Evolutionary conservation across 2,888 invertebrate species (phyloP), one percentile per base, ranked within the genome.

Genomic region (Cephus rjabovi): DNA sequence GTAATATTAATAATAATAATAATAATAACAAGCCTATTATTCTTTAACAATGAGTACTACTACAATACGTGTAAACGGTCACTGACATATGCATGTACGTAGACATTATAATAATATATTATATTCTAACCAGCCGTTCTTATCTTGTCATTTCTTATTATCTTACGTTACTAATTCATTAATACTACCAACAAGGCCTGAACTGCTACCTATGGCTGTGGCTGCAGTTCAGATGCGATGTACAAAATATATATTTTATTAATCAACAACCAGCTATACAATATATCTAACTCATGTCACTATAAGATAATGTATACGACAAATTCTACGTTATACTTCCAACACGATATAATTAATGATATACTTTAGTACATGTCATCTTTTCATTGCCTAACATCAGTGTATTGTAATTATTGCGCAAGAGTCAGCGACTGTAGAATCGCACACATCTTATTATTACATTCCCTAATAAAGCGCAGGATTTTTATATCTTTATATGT

Each of bases 151-250:
- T 56, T 23, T 56, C 1, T 23, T 56, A 56, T 4, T 23, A 56
- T 56, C 56, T 23, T 56, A 56, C 23, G 9, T 23, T 56, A 56
- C 23, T 56, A 23, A 23, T 56, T 56, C 23, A 56, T 56, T 56
- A 56, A 34, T 76, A 76, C 75, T 79, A 77, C 82, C 82, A 89
- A 89, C 89, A 89, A 88, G 84, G 89, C 87, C 89, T 83, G 87
- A 90, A 87, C 85, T 88, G 88, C 84, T 81, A 85, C 87, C 87
- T 85, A 89, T 90, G 90, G 89, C 90, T 89, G 89, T 77, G 82
- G 85, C 83, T 75, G 86, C 89, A 89, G 82, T 86, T 90, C 89
- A 83, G 89, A 90, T 89, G 89, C 89, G 85, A 88, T 90, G 89
- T 88, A 88, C 84, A 89, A 89, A 89, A 89, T 89, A 87, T 88